These are phyloP conservation scores for Sarcophaga caerulescens DNA, from an alignment of 2,888 invertebrate species.

Conservation along the genomic window DNA sequence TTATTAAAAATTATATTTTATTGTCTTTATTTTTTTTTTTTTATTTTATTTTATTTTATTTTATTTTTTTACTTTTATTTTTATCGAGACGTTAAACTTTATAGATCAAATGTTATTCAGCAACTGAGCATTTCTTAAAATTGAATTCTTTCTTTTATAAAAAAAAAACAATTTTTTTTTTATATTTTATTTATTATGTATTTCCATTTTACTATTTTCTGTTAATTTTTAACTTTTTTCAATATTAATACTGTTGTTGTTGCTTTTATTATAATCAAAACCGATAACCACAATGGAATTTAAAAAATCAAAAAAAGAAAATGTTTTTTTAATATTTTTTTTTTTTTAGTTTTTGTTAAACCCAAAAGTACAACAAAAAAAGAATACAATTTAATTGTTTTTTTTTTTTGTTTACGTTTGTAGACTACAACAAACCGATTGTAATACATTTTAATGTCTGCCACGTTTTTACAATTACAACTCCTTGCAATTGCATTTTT, in stretches of 20 bases:
- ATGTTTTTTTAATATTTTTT: too few species aligned
- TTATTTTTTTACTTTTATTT: background rate
- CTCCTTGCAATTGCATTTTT: background rate
- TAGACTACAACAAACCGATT: too few species aligned
- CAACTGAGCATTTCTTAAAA: constrained; percentile 44
- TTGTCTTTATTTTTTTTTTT: background rate
- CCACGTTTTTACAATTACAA: background rate
- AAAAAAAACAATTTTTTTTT: background rate
- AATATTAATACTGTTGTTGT: constrained; percentile 6
- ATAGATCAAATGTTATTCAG: constrained; percentile 40
- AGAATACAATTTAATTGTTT: constrained; percentile 26
- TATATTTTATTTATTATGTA: background rate
- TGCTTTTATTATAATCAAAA: constrained; percentile 32
- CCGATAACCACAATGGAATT: constrained; percentile 46
- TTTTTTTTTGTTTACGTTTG: background rate
- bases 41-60: background rate
- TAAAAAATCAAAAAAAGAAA: background rate
- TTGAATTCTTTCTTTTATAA: constrained; percentile 45
- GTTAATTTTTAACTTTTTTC: constrained; percentile 1
- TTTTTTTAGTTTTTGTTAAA: too few species aligned
- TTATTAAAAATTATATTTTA: too few species aligned
- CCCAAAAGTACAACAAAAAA: background rate
- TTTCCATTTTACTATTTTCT: constrained; percentile 26
- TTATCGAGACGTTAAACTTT: constrained; percentile 24
- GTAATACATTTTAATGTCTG: too few species aligned